phyloP scores from a whole-genome alignment of 2,113 vertebrate genomes.

The Chamaetylas fuelleborni region DNA sequence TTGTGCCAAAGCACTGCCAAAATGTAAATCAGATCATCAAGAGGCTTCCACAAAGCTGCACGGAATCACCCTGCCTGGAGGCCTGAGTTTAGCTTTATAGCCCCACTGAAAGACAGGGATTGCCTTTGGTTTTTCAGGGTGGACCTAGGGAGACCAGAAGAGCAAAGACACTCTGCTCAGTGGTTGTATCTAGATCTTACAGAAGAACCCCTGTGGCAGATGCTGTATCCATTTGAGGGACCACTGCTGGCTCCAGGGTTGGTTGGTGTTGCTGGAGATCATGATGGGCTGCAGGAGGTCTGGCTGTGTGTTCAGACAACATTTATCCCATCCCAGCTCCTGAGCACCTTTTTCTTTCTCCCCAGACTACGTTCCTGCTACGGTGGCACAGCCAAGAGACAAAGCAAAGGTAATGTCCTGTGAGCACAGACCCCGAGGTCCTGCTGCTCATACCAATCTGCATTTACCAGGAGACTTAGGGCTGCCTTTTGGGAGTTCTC shows the following conservation, averaged over 20 bases:
- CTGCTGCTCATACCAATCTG: background rate
- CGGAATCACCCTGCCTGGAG: background rate
- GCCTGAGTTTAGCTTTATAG: background rate
- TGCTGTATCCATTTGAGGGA: background rate
- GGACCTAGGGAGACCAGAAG: background rate
- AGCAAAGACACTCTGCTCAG: background rate
- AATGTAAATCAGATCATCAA: background rate
- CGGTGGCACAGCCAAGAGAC: background rate
- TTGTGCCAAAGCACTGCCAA: background rate
- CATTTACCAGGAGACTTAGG: background rate
- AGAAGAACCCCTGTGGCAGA: background rate
- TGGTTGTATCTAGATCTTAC: background rate
- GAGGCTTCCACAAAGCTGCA: background rate
- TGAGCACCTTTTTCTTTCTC: background rate
- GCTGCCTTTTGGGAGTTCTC: background rate
- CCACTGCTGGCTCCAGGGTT: background rate
- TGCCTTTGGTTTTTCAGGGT: background rate
- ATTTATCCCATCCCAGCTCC: background rate
- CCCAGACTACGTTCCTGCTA: background rate
- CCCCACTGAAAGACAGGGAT: background rate
- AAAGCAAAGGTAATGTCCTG: slow-evolving; percentile 47
- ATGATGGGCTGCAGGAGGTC: background rate
- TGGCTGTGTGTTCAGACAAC: fast-evolving
- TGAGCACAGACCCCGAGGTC: fast-evolving
- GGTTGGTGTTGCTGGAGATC: background rate